Evolutionary conservation across 2,888 invertebrate genomes (phyloP), one percentile per base, ranked within the genome.

Genomic region (Scaptomyza caliginosa): DNA sequence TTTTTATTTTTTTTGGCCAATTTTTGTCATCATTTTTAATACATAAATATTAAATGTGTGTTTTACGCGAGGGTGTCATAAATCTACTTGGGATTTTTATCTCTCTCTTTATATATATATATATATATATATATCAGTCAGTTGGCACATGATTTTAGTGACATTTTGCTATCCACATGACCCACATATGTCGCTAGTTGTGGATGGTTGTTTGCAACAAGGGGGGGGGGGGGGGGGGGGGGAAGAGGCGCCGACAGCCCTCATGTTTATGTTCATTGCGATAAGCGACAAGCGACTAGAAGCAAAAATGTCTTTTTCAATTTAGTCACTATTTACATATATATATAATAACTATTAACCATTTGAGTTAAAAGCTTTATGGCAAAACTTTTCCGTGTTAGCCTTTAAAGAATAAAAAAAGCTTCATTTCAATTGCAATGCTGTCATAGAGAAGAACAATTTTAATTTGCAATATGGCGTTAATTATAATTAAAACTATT

Each of bases 401-500:
- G 23, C 17, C 40, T 30, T 40, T 24, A 13, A 19, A n/a, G n/a
- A n/a, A n/a, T n/a, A n/a, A n/a, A n/a, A n/a, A n/a, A n/a, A 28
- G 42, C 28, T 10, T 17, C 28, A 45, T 10, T 45, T 43, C 32
- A 51, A 39, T 39, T 56, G 56, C 38, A 56, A 32, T 21, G 49
- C 34, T 30, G 49, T n/a, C 11, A 32, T 49, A 19, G 49, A 52
- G 43, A 24, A 51, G 42, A 38, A 21, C 40, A 57, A 45, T 67
- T 77, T 72, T 66, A 80, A 83, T 86, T 88, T 67, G 57, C 86
- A 77, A 40, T 52, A 63, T 17, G 57, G 58, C 81, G 88, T 84
- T 88, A 88, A 84, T 86, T 86, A 86, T 86, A 88, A 84, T 84
- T 84, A 84, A 88, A 84, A 86, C 72, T 73, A 75, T 60, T 59